Evolutionary conservation across 2,797 vertebrate genomes (phyloP), one percentile per base, ranked within the genome.

Genomic region (Urocyon cinereoargenteus): DNA sequence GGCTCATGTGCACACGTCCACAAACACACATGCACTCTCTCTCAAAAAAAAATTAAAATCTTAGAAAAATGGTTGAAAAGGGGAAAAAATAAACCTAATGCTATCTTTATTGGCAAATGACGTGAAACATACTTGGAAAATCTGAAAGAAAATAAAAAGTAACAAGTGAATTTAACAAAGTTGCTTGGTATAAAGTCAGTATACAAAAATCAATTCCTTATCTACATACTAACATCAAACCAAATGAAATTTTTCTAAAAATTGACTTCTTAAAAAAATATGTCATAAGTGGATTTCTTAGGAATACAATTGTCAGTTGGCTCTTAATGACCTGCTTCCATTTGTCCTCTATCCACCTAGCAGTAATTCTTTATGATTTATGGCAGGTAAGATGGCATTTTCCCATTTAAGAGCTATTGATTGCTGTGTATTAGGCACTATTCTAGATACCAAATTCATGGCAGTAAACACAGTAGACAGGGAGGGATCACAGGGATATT

Each of bases 101-200:
- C 70, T 72, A 1, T 73, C n/a, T 90, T 72, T 88, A 61, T 83
- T 70, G 83, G 84, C 36, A 92, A 73, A 79, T 88, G 83, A 84
- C 16, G 6, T 88, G 61, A 53, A 70, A 62, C 11, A 26, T 89
- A 10, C 12, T 73, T 91, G 40, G 78, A 92, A 91, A 94, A 88
- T 82, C n/a, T 59, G 34, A 86, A 92, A 82, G 34, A 87, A 86
- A n/a, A 34, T 82, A 75, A 89, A 96, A 73, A 66, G 85, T 79
- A 85, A 85, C 89, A 72, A 36, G 26, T 78, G 28, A 77, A 40
- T 88, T 87, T 84, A 77, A 49, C 70, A 62, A 11, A 91, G 59
- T 86, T 87, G 61, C 21, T 83, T 66, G 26, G 83, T 91, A 83
- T 45, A 83, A 90, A 51, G 51, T 91, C 13, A 31, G 9, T 91